Evolutionary conservation across 2,113 vertebrate genomes (phyloP), one percentile per base, ranked within the genome.

Genomic region (Leptocoma aspasia): DNA sequence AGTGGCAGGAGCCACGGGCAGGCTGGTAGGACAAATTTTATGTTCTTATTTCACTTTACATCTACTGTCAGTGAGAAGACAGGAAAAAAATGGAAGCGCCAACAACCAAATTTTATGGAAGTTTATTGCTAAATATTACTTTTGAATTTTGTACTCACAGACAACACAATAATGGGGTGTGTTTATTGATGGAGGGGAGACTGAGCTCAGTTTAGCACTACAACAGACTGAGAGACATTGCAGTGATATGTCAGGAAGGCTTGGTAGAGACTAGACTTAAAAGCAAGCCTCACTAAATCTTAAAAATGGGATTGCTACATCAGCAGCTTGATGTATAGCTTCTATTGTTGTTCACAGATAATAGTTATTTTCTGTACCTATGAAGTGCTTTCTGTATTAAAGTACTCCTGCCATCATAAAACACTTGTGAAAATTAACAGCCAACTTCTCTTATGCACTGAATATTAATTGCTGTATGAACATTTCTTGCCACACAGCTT

Each of bases 321-420:
- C 92, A 97, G 86, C 81, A 94, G 57, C n/a, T 83, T 95, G 95
- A 94, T 83, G 35, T 66, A 94, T 78, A 86, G 78, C 71, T 94
- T 85, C 94, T 86, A 83, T 86, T 96, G 94, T 95, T 92, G 85
- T 75, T 90, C 93, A 81, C n/a, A 88, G 92, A 96, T 95, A 96
- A 93, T 73, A 90, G 85, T 75, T 95, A 80, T 96, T 96, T 93
- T 90, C 92, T 92, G 44, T 66, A 75, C 90, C 92, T 92, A 56
- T 60, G 82, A 94, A 97, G 88, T 68, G 76, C 47, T 73, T 89
- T 86, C 90, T 90, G 56, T 81, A 93, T 93, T 93, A 70, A 94
- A 92, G 59, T 44, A 89, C 75, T 82, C 65, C 87, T 90, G 92
- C 71, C 82, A 83, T 71, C 76, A 93, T 83, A 86, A 92, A 96